Conservation (phyloP, 2,888 invertebrate species). For the Pristionchus mayeri region DNA sequence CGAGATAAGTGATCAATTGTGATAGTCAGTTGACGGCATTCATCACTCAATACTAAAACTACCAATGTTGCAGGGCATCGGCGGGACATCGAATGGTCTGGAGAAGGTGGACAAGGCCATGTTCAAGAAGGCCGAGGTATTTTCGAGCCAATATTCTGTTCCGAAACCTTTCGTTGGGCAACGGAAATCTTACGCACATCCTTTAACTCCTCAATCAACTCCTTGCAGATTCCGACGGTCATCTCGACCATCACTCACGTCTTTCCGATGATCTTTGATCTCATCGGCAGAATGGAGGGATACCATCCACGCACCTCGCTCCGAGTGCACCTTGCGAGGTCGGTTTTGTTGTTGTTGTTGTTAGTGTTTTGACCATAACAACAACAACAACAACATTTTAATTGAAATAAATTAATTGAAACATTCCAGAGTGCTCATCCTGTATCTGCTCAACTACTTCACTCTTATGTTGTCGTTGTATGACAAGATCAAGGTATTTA, state of each 20-base stretch:
- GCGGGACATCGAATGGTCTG: conserved; percentile 64
- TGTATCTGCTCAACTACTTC: conserved; percentile 94
- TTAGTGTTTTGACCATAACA: neutral
- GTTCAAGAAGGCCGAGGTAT: conserved; percentile 73
- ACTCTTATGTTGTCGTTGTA: conserved; percentile 92
- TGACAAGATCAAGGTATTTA: conserved; percentile 83
- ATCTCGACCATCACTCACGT: conserved; percentile 90
- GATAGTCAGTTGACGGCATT: too few species aligned
- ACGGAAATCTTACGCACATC: too few species aligned
- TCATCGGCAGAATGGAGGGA: conserved; percentile 85
- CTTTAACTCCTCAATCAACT: neutral
- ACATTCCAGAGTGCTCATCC: conserved; percentile 88
- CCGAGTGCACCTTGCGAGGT: conserved; percentile 91
- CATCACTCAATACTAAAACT: too few species aligned
- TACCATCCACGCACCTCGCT: conserved; percentile 95
- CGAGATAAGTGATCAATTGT: too few species aligned
- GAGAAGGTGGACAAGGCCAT: conserved; percentile 69
- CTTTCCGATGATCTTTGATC: conserved; percentile 92
- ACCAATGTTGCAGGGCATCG: neutral
- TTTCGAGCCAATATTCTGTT: neutral
- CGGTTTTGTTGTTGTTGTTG: conserved; percentile 55
- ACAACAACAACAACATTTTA: neutral
- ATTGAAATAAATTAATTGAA: conserved; percentile 64
- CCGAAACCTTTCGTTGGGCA: neutral
- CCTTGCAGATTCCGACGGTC: conserved; percentile 84